phyloP scores from a whole-genome alignment of 2,888 invertebrate species.

The Ferdinandea cuprea region DNA sequence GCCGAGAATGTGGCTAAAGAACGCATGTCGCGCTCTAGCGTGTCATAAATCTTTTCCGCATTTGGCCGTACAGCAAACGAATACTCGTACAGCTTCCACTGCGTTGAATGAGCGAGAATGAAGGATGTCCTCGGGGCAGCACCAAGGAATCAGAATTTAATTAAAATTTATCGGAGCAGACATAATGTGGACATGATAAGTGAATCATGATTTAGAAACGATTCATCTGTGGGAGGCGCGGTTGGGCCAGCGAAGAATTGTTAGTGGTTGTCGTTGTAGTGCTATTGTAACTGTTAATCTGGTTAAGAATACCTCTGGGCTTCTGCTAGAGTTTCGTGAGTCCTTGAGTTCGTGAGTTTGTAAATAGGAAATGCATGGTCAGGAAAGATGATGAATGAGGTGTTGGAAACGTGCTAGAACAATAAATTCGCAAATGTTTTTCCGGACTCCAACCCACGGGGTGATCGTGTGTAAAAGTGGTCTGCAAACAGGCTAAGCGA shows the following conservation, averaged over 20 bases:
- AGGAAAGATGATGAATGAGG: constrained; percentile 61
- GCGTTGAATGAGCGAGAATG: constrained; percentile 42
- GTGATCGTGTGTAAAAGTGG: constrained; percentile 44
- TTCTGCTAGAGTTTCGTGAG: constrained; percentile 47
- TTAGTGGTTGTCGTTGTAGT: constrained; percentile 42
- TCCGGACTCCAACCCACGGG: constrained; percentile 44
- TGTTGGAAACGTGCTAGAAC: constrained; percentile 64
- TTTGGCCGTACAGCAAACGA: constrained; percentile 49
- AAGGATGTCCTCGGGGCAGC: constrained; percentile 66
- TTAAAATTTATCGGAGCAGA: constrained; percentile 74
- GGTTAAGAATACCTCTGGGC: constrained; percentile 59
- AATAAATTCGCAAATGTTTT: constrained; percentile 64
- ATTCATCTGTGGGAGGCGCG: constrained; percentile 48
- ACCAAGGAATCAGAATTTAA: constrained; percentile 68
- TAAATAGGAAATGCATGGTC: constrained; percentile 43
- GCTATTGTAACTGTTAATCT: constrained; percentile 73
- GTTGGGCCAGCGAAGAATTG: constrained; percentile 13
- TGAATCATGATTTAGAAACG: constrained; percentile 71
- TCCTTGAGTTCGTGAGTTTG: constrained; percentile 35
- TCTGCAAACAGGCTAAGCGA: constrained; percentile 29
- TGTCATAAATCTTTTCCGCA: constrained; percentile 75
- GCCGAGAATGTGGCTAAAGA: constrained; percentile 50
- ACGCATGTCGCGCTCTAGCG: constrained; percentile 69
- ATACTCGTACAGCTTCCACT: constrained; percentile 15
- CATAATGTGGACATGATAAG: constrained; percentile 75